phyloP scores from a whole-genome alignment of 2,113 vertebrate species.

The Dinomys branickii region DNA sequence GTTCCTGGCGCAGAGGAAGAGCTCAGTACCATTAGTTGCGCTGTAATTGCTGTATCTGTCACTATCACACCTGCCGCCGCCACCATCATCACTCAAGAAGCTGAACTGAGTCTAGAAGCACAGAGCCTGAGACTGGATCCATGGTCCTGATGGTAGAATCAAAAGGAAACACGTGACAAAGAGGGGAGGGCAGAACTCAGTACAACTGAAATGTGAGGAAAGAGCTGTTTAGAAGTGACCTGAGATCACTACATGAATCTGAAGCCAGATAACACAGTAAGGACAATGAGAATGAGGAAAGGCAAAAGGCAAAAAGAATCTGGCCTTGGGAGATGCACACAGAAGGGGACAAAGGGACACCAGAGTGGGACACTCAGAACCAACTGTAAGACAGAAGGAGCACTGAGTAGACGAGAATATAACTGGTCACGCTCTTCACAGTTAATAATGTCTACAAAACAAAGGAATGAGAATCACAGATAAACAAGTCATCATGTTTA shows the following conservation, averaged over 20 bases:
- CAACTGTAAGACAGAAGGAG: not conserved
- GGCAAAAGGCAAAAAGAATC: not conserved
- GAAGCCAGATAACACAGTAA: not conserved
- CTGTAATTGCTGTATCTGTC: no score
- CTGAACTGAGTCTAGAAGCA: not conserved
- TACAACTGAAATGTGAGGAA: not conserved
- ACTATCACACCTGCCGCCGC: rapidly evolving
- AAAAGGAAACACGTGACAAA: not conserved
- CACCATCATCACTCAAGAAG: not conserved
- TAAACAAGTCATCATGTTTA: not conserved
- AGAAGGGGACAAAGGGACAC: not conserved
- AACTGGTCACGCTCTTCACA: not conserved
- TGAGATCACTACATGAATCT: not conserved
- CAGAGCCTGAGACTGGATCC: not conserved
- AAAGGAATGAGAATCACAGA: not conserved
- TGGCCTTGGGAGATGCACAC: not conserved
- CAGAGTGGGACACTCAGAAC: not conserved
- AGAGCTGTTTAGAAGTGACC: not conserved
- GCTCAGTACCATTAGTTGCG: not conserved
- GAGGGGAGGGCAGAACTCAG: not conserved
- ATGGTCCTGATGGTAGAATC: not conserved
- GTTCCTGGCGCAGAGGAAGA: not conserved
- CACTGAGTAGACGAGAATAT: not conserved
- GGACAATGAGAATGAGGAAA: not conserved
- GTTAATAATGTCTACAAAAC: not conserved